Evolutionary conservation across 2,113 vertebrate species (phyloP), one percentile per base, ranked within the genome.

Genomic region (Paramisgurnus dabryanus): DNA sequence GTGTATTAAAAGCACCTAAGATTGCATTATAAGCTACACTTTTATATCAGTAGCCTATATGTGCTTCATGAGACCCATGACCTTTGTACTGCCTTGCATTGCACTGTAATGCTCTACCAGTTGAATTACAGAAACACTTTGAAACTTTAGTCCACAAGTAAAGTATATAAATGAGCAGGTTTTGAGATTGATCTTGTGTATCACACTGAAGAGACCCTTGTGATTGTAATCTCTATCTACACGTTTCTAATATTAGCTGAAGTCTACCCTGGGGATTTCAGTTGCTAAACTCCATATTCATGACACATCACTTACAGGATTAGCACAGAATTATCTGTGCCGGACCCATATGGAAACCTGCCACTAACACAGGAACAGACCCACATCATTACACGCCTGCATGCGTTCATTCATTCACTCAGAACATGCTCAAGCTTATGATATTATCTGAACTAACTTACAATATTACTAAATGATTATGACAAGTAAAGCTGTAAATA

Each of bases 301-400:
- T 93, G 93, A 95, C 93, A 93, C 88, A 93, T 93, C 94, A 93
- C 92, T 95, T 93, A 91, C 88, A 40, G 87, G 93, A 95, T 95
- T 95, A 95, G 90, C 90, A 91, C 89, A 89, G 91, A 91, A 93
- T 95, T 89, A 90, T 91, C 91, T 89, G 90, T 85, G 47, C 78
- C 66, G 57, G 12, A 74, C 61, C 10, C 71, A 60, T 57, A 74
- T 91, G 89, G 91, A 90, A 90, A 89, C 86, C 88, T 92, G 89
- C 89, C 87, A 89, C 86, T 76, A 13, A 55, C 50, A 17, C 50
- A 5, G 11, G 50, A 55, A 15, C 50, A 57, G 6, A 57, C 53
- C 5, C 15, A 57, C 53, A 6, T 34, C 53, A 17, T 47, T 15
- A 13, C 15, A 55, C 53, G 4, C 53, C 27, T 34, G 27, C 27